These are phyloP conservation scores for Tamias sibiricus DNA, from an alignment of 2,113 vertebrate genomes.

Conservation along the genomic window DNA sequence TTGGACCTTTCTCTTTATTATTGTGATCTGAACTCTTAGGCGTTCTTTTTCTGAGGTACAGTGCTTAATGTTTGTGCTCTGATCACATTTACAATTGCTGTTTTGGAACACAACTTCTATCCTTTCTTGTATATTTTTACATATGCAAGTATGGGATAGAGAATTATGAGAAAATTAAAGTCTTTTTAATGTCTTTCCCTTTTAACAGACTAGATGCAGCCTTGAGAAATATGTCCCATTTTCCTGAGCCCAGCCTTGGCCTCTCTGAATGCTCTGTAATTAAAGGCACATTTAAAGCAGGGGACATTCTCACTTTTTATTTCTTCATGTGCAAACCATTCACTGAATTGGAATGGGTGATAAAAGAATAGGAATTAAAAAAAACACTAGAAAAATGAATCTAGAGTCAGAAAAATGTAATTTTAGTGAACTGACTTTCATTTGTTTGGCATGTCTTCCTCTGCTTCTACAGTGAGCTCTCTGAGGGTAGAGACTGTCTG, in stretches of 20 bases:
- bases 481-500: neutral
- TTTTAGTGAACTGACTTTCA: neutral
- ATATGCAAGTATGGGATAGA: neutral
- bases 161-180: neutral
- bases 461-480: neutral
- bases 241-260: neutral
- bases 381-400: neutral
- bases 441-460: neutral
- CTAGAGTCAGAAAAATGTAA: neutral
- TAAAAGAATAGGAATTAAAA: neutral
- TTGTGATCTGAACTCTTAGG: neutral
- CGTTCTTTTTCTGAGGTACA: neutral
- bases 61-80: neutral
- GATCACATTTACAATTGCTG: neutral
- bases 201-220: neutral
- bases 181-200: slow-evolving; percentile 15
- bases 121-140: neutral
- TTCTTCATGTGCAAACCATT: neutral
- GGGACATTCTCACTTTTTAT: neutral
- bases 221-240: neutral
- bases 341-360: neutral
- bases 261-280: neutral
- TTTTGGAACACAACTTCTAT: neutral
- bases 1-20: neutral
- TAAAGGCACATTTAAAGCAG: neutral